Percentiles rank a stretch among this genome's conserved stretches.
phyloP scores from a whole-genome alignment of 2,113 vertebrate genomes.

The Dicentrarchus labrax region DNA sequence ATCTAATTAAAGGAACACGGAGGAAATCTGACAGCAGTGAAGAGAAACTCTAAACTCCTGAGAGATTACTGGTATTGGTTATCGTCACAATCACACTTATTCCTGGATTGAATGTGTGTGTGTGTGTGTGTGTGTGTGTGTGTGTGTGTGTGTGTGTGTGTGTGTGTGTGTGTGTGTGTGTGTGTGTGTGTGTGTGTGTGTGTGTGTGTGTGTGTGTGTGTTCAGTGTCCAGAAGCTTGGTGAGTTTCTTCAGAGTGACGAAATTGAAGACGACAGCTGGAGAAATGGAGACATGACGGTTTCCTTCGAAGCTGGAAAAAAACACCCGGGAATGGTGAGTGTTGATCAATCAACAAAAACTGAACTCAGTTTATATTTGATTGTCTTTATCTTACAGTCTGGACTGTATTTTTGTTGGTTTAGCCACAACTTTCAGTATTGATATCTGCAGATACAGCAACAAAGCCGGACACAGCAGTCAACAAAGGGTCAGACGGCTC shows the following conservation, averaged over 20 bases:
- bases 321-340: conserved; percentile 90
- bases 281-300: conserved; percentile 88
- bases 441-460: not conserved
- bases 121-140: conserved; percentile 23
- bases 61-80: conserved; percentile 39
- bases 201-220: conserved; percentile 30
- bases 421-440: not conserved
- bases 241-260: conserved; percentile 96
- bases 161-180: conserved; percentile 22
- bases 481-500: not conserved
- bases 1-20: conserved; percentile 53
- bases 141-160: conserved; percentile 35
- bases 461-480: not conserved
- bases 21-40: conserved; percentile 47
- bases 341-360: not conserved
- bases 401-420: not conserved
- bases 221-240: conserved; percentile 95
- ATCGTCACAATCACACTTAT: conserved; percentile 17
- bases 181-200: conserved; percentile 32
- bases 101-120: conserved; percentile 6
- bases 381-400: not conserved
- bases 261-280: conserved; percentile 96
- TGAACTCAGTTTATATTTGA: not conserved
- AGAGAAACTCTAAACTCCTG: conserved; percentile 62
- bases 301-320: conserved; percentile 90